These are phyloP conservation scores for Dermolepida albohirtum DNA, from an alignment of 2,888 invertebrate genomes.

Conservation along the genomic window DNA sequence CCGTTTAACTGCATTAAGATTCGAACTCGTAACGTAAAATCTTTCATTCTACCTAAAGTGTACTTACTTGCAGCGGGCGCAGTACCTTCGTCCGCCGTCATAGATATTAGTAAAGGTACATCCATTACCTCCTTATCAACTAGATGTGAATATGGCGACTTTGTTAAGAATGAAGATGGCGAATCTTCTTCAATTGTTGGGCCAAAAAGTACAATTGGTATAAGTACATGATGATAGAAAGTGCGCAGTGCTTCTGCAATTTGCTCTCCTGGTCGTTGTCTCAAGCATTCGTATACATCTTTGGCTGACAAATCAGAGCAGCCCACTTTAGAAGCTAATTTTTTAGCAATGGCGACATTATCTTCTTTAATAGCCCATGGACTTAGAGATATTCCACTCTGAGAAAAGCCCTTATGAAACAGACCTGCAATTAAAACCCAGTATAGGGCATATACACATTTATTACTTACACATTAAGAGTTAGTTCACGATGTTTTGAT, in stretches of 20 bases:
- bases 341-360: constrained; percentile 69
- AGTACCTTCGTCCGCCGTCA: constrained; percentile 32
- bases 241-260: constrained; percentile 67
- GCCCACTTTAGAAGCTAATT: constrained; percentile 70
- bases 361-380: constrained; percentile 67
- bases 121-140: background rate
- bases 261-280: constrained; percentile 68
- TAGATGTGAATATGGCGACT: constrained; percentile 5
- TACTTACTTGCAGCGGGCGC: constrained; percentile 47
- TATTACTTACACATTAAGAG: background rate
- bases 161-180: constrained; percentile 4
- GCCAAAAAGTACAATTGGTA: constrained; percentile 75
- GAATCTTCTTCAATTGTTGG: constrained; percentile 70
- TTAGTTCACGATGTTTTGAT: too few species aligned
- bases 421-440: constrained; percentile 59
- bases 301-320: constrained; percentile 68
- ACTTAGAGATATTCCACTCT: constrained; percentile 74
- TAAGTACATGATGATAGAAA: constrained; percentile 46
- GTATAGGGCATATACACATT: background rate
- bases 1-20: too few species aligned
- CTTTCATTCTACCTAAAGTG: too few species aligned
- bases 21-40: too few species aligned
- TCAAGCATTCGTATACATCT: constrained; percentile 72
- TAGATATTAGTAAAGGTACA: constrained; percentile 29
- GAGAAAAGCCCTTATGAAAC: constrained; percentile 72